These are phyloP conservation scores for Morpho achilles DNA, from an alignment of 2,888 invertebrate genomes.

Conservation along the genomic window DNA sequence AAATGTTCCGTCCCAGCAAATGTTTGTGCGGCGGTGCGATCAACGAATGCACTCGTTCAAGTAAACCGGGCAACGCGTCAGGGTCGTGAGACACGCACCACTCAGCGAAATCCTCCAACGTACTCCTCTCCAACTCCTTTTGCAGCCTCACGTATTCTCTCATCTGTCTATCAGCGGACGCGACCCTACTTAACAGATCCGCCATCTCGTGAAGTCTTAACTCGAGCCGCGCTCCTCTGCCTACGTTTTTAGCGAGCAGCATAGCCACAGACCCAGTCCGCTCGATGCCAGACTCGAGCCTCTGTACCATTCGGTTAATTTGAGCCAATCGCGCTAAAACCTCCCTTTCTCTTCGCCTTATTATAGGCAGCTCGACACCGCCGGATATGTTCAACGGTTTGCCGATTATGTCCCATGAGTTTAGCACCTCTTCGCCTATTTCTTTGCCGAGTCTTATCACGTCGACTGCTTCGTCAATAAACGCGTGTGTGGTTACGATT, in stretches of 20 bases:
- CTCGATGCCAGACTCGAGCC: constrained; percentile 51
- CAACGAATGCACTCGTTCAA: constrained; percentile 83
- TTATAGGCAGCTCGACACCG: constrained; percentile 80
- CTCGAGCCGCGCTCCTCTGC: constrained; percentile 72
- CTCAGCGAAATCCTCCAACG: constrained; percentile 84
- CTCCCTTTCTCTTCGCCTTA: constrained; percentile 80
- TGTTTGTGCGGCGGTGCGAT: constrained; percentile 72
- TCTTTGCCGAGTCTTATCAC: constrained; percentile 80
- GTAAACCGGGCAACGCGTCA: constrained; percentile 80
- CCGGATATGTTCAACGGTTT: constrained; percentile 71
- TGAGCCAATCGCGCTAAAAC: constrained; percentile 71
- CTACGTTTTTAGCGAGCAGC: constrained; percentile 59
- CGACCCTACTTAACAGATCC: constrained; percentile 79
- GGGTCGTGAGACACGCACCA: constrained; percentile 84
- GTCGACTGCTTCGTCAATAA: constrained; percentile 81
- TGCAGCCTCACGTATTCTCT: constrained; percentile 75
- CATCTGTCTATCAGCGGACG: constrained; percentile 80
- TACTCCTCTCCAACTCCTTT: constrained; percentile 79
- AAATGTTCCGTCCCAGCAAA: constrained; percentile 66
- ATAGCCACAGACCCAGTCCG: constrained; percentile 45
- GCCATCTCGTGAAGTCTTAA: constrained; percentile 80
- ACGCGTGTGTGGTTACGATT: constrained; percentile 50
- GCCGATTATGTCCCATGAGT: constrained; percentile 82
- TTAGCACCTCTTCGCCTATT: constrained; percentile 78
- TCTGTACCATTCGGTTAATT: constrained; percentile 51